These are phyloP conservation scores for Mareca penelope DNA, from an alignment of 2,797 vertebrate species.

Conservation along the genomic window DNA sequence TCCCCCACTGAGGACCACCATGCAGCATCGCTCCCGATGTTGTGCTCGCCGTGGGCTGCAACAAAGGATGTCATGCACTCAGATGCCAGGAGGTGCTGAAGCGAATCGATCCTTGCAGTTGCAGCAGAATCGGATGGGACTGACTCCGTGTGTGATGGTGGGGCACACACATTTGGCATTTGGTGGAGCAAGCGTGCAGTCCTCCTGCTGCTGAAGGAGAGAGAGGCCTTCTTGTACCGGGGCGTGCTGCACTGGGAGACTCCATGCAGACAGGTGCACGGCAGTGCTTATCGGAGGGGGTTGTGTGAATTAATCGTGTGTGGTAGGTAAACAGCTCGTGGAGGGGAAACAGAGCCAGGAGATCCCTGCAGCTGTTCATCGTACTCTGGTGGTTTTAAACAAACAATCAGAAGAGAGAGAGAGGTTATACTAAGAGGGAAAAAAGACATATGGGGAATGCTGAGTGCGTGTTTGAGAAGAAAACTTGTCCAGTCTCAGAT, in stretches of 20 bases:
- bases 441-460: not conserved
- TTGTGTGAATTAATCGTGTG: not conserved
- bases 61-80: fast-evolving
- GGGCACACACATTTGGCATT: fast-evolving
- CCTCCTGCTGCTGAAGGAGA: not conserved
- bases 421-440: not conserved
- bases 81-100: not conserved
- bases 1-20: fast-evolving
- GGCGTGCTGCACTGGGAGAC: not conserved
- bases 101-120: not conserved
- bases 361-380: not conserved
- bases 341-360: not conserved
- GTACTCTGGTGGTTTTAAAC: not conserved
- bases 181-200: not conserved
- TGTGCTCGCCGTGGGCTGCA: not conserved
- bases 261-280: not conserved
- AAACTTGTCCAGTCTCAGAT: not conserved
- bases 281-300: not conserved
- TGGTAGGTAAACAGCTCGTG: not conserved
- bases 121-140: not conserved
- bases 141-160: fast-evolving
- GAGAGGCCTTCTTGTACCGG: not conserved
- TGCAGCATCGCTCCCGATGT: not conserved
- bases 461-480: not conserved
- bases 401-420: not conserved